Evolutionary conservation across 2,888 invertebrate genomes (phyloP).

Genomic region (Erannis defoliaria): DNA sequence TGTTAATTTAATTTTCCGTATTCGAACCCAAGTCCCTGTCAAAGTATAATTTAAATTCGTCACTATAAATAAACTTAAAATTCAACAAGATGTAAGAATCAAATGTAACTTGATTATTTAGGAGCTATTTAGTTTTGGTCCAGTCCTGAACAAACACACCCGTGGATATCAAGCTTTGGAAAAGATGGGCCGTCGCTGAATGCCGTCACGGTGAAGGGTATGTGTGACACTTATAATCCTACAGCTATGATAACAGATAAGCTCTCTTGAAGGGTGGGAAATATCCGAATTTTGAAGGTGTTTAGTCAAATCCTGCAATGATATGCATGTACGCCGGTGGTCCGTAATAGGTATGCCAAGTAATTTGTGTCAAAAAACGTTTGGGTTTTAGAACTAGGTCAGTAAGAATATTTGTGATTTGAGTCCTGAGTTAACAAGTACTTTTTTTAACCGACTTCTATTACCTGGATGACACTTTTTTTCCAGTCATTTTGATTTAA

Average conservation of each 20-base stretch:
- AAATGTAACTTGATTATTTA: constrained; percentile 33
- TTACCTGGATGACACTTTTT: no score
- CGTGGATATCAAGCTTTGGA: not conserved
- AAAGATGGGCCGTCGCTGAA: constrained; percentile 5
- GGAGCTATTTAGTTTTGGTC: constrained; percentile 20
- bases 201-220: not conserved
- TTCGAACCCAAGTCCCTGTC: no score
- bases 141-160: constrained; percentile 36
- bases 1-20: not conserved
- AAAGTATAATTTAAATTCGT: constrained; percentile 9
- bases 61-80: constrained; percentile 24
- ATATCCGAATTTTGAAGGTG: not conserved
- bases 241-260: not conserved
- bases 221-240: not conserved
- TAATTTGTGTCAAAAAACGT: no score
- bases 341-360: no score
- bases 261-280: not conserved
- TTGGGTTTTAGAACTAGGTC: no score
- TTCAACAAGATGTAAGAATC: constrained; percentile 26
- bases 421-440: no score
- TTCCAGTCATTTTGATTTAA: no score
- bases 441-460: no score
- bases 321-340: not conserved
- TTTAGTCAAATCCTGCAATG: not conserved
- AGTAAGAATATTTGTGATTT: no score